These are phyloP conservation scores for Sebastes dallii DNA, from an alignment of 2,797 vertebrate genomes.

Conservation along the genomic window DNA sequence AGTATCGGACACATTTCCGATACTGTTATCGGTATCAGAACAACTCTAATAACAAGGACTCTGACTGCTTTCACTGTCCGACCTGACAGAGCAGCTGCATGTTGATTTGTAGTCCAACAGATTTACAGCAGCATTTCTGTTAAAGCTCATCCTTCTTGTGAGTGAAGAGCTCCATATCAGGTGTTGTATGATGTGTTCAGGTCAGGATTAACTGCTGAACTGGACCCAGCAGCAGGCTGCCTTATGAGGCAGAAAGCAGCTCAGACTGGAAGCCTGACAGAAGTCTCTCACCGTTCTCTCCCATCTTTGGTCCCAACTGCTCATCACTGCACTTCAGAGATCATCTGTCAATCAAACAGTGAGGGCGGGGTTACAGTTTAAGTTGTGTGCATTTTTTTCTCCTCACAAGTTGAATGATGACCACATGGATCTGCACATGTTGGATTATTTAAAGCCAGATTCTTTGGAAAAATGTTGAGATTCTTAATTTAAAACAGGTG, in stretches of 20 bases:
- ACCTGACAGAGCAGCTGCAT: neutral
- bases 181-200: neutral
- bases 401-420: neutral
- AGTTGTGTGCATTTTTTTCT: neutral
- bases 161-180: neutral
- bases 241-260: conserved; percentile 1
- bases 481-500: neutral
- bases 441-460: neutral
- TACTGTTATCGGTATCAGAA: no score
- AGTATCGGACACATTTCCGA: no score
- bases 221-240: neutral
- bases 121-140: neutral
- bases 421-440: neutral
- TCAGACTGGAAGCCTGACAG: neutral
- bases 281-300: neutral
- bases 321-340: neutral
- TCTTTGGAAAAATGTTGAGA: neutral
- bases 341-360: neutral
- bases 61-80: neutral
- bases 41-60: neutral
- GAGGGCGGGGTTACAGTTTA: neutral
- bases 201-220: neutral
- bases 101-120: neutral
- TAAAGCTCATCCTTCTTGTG: neutral
- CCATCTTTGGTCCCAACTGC: conserved; percentile 19